Base-by-base conservation (phyloP, 2,113 vertebrate genomes). In the Triplophysa rosa region DNA sequence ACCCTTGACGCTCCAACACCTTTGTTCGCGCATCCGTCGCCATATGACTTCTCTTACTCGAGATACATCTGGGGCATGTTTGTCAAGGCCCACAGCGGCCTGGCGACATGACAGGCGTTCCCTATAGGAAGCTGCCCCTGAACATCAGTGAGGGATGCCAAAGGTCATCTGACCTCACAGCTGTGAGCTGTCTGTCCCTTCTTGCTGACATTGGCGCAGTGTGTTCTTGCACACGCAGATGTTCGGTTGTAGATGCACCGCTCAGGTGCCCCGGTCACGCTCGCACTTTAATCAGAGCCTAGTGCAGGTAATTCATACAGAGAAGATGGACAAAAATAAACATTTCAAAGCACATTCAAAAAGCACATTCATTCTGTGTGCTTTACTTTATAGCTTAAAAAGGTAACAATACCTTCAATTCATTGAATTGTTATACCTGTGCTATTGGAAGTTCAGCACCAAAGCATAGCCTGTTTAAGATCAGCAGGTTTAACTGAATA, bases 41-140 rank as follows among this genome's bases (percentile, higher is more conserved):
- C 84, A 87, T 88, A 87, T 88, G 85, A 68, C 83, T 78, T 40
- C 23, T 45, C 74, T 79, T 26, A 69, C 77, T 82, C 84, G 83
- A 84, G 62, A 69, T 83, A 78, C 78, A 56, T 37, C 80, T 26
- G 69, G 85, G 76, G 83, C 79, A 68, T 85, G 81, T 86, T 76
- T 81, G 79, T 84, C 67, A 19, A 70, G 49, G 64, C 77, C 68
- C 68, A 54, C 54, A 21, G 73, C 67, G 24, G 54, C 72, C 19
- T 14, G 8, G 58, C 33, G 69, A 83, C 81, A 74, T 70, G 77
- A 83, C 79, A 86, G 79, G 67, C 63, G 12, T 68, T 67, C 66
- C 80, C 84, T 13, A 40, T n/a, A 80, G 77, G 69, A 66, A 63
- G 37, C 56, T 40, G 45, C 42, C 21, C 59, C 52, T 4, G 8